Evolutionary conservation across 2,113 vertebrate genomes (phyloP).

Genomic region (Neodon shergylaensis): DNA sequence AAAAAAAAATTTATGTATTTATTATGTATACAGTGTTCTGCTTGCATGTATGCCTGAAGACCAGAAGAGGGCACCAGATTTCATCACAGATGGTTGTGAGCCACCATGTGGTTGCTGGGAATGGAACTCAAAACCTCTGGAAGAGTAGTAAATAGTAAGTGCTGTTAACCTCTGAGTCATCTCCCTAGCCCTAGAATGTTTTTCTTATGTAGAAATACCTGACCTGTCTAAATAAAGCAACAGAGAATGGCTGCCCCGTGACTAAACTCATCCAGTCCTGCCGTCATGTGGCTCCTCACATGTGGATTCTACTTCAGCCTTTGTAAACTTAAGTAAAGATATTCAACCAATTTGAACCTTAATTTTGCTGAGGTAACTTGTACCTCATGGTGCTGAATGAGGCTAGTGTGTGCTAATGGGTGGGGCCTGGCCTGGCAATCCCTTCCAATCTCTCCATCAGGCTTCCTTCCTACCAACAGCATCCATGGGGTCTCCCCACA

Average conservation of each 20-base stretch:
- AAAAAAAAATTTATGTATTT: background rate
- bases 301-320: background rate
- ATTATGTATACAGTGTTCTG: background rate
- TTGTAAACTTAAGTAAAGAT: background rate
- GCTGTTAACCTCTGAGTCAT: background rate
- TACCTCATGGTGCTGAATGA: background rate
- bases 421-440: background rate
- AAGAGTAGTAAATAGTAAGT: background rate
- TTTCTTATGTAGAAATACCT: background rate
- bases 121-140: background rate
- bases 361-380: background rate
- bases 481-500: accelerated
- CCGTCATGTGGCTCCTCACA: background rate
- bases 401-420: background rate
- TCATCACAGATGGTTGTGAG: no score
- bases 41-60: background rate
- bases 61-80: background rate
- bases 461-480: background rate
- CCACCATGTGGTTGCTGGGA: background rate
- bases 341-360: background rate
- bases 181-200: background rate
- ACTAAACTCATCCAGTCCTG: background rate
- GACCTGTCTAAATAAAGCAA: background rate
- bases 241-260: background rate
- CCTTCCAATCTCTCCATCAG: background rate